Evolutionary conservation across 2,888 invertebrate species (phyloP), one percentile per base, ranked within the genome.

Genomic region (Hydriomena furcata): DNA sequence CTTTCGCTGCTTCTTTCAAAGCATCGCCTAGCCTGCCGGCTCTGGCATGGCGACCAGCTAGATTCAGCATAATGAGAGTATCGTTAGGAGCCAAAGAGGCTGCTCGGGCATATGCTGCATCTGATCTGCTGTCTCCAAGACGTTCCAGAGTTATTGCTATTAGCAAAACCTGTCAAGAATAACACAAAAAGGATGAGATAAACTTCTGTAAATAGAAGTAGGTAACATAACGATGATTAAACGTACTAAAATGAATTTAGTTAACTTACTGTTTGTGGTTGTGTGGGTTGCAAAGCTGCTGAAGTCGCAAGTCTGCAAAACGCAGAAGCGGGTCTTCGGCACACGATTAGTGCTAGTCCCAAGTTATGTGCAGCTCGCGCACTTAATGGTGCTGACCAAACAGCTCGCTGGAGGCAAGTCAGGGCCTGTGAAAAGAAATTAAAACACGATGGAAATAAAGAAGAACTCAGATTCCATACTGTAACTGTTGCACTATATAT

Each of bases 271-370:
- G 89, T 86, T 27, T 82, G 73, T 0, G 86, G 82, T 21, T 84
- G 82, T 1, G 72, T 62, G 0, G 87, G 87, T n/a, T 80, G 76
- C 48, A 86, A 57, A 0, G 89, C 83, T 0, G 83, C 84, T 1
- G 90, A 85, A 1, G 80, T 68, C 2, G 90, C 89, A 1, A 89
- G 75, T 17, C 87, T 66, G 57, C 87, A 86, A 61, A 90, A 87
- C 2, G 89, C 90, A 0, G 89, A 84, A 0, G 83, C 73, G 0
- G 86, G 84, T 7, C 89, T 70, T 40, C 73, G 73, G 61, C 83
- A 83, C 35, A 73, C 61, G 10, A 90, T 68, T 52, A 88, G 61
- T 1, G 81, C 83, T 11, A 84, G 58, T 0, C 88, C 89, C 11
- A 88, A 65, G 56, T 82, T 68, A 55, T 87, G 88, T 0, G 84